Base-by-base conservation (phyloP, 2,888 invertebrate genomes). In the Drosophila demipolita region DNA sequence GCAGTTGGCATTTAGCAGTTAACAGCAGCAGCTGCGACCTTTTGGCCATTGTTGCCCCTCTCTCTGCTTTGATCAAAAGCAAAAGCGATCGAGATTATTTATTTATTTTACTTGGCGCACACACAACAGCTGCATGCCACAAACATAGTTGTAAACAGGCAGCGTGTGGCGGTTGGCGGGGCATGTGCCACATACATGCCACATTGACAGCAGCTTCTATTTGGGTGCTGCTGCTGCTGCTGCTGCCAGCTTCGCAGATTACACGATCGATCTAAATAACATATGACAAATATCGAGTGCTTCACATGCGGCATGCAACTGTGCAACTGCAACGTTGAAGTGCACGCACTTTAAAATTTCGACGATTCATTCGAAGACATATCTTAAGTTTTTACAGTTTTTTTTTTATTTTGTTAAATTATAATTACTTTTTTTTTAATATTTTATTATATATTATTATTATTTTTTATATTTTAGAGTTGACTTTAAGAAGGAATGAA, bases 241-340 rank as follows among this genome's bases (percentile, higher is more conserved):
- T n/a, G n/a, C n/a, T 7, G 45, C 20, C 45, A 45, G 45, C 45
- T 45, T 20, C 20, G 23, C 23, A 8, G n/a, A 17, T 29, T n/a
- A 17, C 1, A 29, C 57, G 40, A 58, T 67, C 58, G 58, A 67
- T 42, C 49, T 23, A 73, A 68, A 35, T 62, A 60, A 63, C 68
- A 76, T 48, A 62, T 68, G 76, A 75, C 73, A 73, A 75, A 76
- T 75, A 64, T 76, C 67, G 65, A 73, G 64, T 73, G 67, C 57
- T 40, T 66, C 62, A 62, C 66, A 69, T 54, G 32, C 38, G 38
- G 67, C 66, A 58, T 26, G 36, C 53, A 54, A 36, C 64, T 12
- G 32, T 68, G 66, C 58, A 38, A 33, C 63, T n/a, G 45, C 57
- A 32, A 6, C 50, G 20, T 11, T 20, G 3, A 20, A 45, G 45